Evolutionary conservation across 2,888 invertebrate genomes (phyloP), one percentile per base, ranked within the genome.

Genomic region (Drosophila subsilvestris): DNA sequence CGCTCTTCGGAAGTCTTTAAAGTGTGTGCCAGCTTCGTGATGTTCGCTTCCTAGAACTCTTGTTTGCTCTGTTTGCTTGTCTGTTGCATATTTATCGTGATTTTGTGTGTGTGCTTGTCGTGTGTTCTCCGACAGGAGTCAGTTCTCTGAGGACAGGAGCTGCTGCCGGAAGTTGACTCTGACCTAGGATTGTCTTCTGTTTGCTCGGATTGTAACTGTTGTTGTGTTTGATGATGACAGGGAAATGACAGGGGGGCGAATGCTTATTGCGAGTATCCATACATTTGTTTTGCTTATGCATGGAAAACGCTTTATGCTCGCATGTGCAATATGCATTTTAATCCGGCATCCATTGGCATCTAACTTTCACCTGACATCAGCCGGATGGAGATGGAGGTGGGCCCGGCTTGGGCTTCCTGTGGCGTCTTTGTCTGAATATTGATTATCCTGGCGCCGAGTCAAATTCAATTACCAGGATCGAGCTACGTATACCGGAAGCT

Each of bases 291-390:
- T 78, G 66, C 59, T 76, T 79, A 81, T 53, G 60, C 51, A 29
- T 14, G 50, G 55, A 44, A 44, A 61, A 60, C 22, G 60, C 49
- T 75, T 74, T 57, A 53, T 47, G 63, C 58, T 54, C 61, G 57
- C 74, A 78, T 84, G 72, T 57, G 78, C 78, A 78, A 76, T 75
- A 47, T 75, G 85, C 81, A 78, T 75, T 76, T 75, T 48, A 78
- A 74, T 73, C 65, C 69, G 29, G 3, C 14, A 49, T 58, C 43
- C 9, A 65, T 47, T 18, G 20, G 55, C n/a, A 32, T 32, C 32
- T 32, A 27, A 5, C 42, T 47, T 22, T 25, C 48, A 42, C 37
- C 29, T n/a, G 17, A 22, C 62, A 17, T 53, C 42, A 63, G 53
- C 57, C 54, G 71, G 55, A 66, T 78, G 76, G 32, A 57, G 47